phyloP scores from a whole-genome alignment of 2,797 vertebrate species.

The Liparis tanakae region DNA sequence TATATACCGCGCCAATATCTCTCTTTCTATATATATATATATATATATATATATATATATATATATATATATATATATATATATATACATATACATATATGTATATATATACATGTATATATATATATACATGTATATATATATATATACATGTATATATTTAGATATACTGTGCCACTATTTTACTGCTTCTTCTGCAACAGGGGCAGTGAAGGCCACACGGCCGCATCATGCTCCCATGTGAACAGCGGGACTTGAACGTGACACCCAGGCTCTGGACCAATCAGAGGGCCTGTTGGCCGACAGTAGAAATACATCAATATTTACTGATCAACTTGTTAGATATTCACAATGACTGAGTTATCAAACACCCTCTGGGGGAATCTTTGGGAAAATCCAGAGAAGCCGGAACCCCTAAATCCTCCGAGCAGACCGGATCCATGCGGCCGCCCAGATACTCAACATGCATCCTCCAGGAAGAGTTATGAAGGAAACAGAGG shows the following conservation, averaged over 20 bases:
- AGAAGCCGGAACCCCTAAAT: slow-evolving; percentile 52
- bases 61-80: too few species aligned
- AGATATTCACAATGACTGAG: slow-evolving; percentile 67
- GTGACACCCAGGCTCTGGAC: slow-evolving; percentile 44
- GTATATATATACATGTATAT: too few species aligned
- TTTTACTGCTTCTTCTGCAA: slow-evolving; percentile 63
- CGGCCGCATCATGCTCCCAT: slow-evolving; percentile 36
- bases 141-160: too few species aligned
- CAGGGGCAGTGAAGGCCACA: slow-evolving; percentile 52
- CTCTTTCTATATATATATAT: too few species aligned
- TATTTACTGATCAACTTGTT: slow-evolving; percentile 43
- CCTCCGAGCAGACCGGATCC: slow-evolving; percentile 27
- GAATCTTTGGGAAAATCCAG: slow-evolving; percentile 60
- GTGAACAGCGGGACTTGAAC: slow-evolving; percentile 61
- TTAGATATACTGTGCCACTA: slow-evolving; percentile 53
- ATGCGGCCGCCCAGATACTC: background rate
- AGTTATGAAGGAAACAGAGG: background rate
- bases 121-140: too few species aligned
- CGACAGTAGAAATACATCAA: slow-evolving; percentile 18
- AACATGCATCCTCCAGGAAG: background rate
- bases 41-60: too few species aligned
- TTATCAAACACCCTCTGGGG: slow-evolving; percentile 58
- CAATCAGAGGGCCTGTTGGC: slow-evolving; percentile 53
- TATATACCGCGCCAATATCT: too few species aligned
- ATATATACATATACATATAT: too few species aligned